Evolutionary conservation across 2,797 vertebrate species (phyloP).

Genomic region (Acanthiza pusilla): DNA sequence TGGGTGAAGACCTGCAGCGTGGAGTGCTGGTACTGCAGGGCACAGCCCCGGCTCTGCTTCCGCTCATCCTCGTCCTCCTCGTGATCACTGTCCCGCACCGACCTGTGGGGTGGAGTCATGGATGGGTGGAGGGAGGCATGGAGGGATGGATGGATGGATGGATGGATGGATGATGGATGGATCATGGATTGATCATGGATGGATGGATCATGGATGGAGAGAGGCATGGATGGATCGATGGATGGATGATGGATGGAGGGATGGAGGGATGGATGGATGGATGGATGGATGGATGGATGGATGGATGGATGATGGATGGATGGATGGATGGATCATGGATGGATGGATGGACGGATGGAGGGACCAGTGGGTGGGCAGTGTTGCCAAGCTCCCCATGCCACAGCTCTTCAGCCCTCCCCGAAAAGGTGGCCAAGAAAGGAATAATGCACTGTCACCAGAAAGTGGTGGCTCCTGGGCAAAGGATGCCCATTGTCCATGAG

Average conservation of each 20-base stretch:
- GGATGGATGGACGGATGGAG: neutral
- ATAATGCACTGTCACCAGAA: rapidly evolving
- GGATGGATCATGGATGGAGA: neutral
- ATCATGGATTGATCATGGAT: neutral
- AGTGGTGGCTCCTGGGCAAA: neutral
- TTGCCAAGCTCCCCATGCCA: neutral
- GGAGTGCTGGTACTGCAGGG: constrained; percentile 94
- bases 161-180: neutral
- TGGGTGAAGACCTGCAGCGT: constrained; percentile 93
- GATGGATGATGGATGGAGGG: neutral
- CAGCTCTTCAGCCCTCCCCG: neutral
- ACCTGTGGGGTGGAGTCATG: constrained; percentile 33
- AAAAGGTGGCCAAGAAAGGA: neutral
- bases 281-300: neutral
- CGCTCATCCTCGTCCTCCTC: constrained; percentile 90
- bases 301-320: neutral
- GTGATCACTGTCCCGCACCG: constrained; percentile 86
- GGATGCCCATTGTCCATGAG: neutral
- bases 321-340: neutral
- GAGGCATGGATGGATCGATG: neutral
- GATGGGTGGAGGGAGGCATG: neutral
- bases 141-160: neutral
- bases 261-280: neutral
- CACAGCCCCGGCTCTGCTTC: constrained; percentile 87
- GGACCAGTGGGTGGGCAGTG: neutral